phyloP scores from a whole-genome alignment of 2,888 invertebrate genomes.

The Nasonovia ribisnigri region DNA sequence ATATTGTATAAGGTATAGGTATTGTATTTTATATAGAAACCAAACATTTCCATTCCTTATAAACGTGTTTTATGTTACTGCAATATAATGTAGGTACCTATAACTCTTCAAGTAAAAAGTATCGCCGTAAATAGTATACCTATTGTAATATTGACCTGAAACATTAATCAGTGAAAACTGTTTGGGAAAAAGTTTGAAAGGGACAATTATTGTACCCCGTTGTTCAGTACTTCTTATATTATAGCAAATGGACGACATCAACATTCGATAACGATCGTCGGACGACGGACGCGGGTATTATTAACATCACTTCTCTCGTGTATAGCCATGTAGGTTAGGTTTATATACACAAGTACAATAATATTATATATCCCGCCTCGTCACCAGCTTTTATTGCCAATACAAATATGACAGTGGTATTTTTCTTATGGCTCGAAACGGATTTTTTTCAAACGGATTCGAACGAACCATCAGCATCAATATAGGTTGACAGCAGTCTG shows the following conservation, averaged over 20 bases:
- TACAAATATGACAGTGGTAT: conserved; percentile 9
- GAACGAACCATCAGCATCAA: not conserved
- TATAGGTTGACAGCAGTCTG: not conserved
- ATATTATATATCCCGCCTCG: not conserved
- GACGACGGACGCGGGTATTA: not conserved
- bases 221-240: not conserved
- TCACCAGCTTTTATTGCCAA: conserved; percentile 19
- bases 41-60: too few species aligned
- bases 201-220: not conserved
- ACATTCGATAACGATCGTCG: not conserved
- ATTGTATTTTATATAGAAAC: too few species aligned
- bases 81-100: too few species aligned
- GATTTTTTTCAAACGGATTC: not conserved
- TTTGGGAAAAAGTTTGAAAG: too few species aligned
- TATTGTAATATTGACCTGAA: not conserved
- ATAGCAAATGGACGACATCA: not conserved
- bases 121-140: not conserved
- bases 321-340: too few species aligned
- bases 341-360: not conserved
- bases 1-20: too few species aligned
- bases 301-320: not conserved
- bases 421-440: not conserved
- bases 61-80: too few species aligned
- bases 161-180: too few species aligned
- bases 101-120: not conserved